These are phyloP conservation scores for Leucophenga maculata DNA, from an alignment of 2,888 invertebrate species.

Conservation along the genomic window DNA sequence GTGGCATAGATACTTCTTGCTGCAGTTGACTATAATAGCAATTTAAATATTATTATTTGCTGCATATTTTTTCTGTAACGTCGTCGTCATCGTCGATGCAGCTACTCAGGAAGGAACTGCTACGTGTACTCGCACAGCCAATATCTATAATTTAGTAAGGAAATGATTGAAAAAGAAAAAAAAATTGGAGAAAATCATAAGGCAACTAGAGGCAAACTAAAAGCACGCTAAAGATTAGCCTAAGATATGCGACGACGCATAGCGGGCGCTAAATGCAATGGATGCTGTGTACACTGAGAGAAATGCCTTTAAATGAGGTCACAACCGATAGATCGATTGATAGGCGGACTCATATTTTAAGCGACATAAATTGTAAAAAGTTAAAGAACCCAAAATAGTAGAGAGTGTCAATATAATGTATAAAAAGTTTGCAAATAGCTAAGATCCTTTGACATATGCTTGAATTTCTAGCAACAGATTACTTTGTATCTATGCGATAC, in stretches of 20 bases:
- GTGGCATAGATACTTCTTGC: constrained; percentile 29
- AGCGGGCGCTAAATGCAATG: not conserved
- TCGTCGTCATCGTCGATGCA: not conserved
- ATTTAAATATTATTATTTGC: constrained; percentile 64
- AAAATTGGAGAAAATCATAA: not conserved
- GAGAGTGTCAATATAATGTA: no score
- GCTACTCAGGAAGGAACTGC: not conserved
- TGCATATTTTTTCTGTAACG: constrained; percentile 22
- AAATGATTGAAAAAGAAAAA: constrained; percentile 3
- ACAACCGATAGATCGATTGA: not conserved
- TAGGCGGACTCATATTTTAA: not conserved
- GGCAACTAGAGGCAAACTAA: not conserved
- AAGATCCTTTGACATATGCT: not conserved
- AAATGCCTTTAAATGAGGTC: not conserved
- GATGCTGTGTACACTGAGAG: not conserved
- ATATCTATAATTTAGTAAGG: constrained; percentile 18
- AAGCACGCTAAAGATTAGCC: constrained; percentile 52
- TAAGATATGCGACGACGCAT: constrained; percentile 50
- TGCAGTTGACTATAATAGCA: constrained; percentile 31
- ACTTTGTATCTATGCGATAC: not conserved
- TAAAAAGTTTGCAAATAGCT: no score
- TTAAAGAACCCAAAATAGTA: no score
- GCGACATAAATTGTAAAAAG: no score
- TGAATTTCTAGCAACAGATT: no score
- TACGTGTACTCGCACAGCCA: not conserved